A percentile compares a stretch with the other conserved stretches of the same genome.
Conservation (phyloP, 2,797 vertebrate genomes). For the Rhinella marina region DNA sequence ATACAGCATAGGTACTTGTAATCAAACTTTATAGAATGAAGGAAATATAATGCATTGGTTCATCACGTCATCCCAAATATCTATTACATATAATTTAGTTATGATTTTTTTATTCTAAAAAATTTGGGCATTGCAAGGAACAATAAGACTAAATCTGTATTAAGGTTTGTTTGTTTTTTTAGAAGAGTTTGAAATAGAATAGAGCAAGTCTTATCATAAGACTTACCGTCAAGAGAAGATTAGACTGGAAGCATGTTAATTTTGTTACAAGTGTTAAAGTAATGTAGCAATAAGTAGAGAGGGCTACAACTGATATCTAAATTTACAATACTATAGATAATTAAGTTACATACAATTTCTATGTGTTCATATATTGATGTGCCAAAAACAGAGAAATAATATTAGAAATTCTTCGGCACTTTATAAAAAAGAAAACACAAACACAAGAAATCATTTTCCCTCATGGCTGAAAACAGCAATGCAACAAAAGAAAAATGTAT, state of each 20-base stretch:
- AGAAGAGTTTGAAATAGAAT: background rate
- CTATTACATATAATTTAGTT: too few species aligned
- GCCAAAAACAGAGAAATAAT: background rate
- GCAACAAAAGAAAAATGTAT: constrained; percentile 31
- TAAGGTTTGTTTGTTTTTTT: background rate
- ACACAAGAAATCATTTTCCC: constrained; percentile 40
- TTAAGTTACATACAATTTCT: background rate
- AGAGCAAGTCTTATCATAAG: background rate
- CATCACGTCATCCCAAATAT: background rate
- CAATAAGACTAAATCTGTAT: background rate
- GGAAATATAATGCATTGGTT: background rate
- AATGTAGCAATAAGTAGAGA: background rate
- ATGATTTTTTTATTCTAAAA: background rate
- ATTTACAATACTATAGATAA: background rate
- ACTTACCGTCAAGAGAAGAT: background rate
- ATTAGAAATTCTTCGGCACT: background rate
- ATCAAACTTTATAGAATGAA: background rate
- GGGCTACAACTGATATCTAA: background rate
- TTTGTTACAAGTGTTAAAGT: constrained; percentile 7
- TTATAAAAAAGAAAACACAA: constrained; percentile 1
- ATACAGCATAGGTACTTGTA: background rate
- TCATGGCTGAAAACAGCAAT: background rate
- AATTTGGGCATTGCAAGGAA: background rate
- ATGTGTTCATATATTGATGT: background rate
- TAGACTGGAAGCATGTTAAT: background rate